These are phyloP conservation scores for Bradynema listronoti DNA, from an alignment of 1,140 invertebrate genomes.

Conservation along the genomic window DNA sequence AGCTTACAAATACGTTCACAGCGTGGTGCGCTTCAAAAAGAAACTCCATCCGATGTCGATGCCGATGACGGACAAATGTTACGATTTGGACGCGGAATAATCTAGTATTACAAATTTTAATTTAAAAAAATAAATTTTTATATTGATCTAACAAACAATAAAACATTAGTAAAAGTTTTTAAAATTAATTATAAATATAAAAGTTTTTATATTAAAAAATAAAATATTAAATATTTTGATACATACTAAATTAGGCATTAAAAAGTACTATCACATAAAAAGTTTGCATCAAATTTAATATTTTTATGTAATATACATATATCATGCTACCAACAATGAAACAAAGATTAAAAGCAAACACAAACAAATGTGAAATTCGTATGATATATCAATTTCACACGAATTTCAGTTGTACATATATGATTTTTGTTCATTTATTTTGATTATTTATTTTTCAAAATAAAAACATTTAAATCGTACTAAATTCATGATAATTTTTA, in stretches of 20 bases:
- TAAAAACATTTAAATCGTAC: background rate
- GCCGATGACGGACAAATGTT: conserved; percentile 26
- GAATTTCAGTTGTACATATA: background rate
- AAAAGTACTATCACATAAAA: too few species aligned
- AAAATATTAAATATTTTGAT: background rate
- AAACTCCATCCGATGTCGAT: conserved; percentile 17
- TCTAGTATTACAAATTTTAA: background rate
- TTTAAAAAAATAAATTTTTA: background rate
- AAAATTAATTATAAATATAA: background rate
- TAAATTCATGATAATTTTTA: background rate
- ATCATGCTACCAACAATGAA: too few species aligned
- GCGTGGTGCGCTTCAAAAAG: conserved; percentile 13
- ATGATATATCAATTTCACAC: background rate
- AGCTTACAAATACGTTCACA: conserved; percentile 17
- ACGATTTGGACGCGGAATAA: conserved; percentile 15
- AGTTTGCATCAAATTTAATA: too few species aligned
- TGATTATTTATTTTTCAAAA: background rate
- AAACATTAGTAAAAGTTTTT: background rate
- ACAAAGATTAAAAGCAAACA: too few species aligned
- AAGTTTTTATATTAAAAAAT: background rate
- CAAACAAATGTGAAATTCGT: too few species aligned
- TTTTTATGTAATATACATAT: too few species aligned
- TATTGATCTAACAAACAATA: background rate
- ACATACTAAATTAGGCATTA: background rate
- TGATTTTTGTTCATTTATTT: background rate